Evolutionary conservation across 2,888 invertebrate genomes (phyloP).

Genomic region (Pyrochroa serraticornis): DNA sequence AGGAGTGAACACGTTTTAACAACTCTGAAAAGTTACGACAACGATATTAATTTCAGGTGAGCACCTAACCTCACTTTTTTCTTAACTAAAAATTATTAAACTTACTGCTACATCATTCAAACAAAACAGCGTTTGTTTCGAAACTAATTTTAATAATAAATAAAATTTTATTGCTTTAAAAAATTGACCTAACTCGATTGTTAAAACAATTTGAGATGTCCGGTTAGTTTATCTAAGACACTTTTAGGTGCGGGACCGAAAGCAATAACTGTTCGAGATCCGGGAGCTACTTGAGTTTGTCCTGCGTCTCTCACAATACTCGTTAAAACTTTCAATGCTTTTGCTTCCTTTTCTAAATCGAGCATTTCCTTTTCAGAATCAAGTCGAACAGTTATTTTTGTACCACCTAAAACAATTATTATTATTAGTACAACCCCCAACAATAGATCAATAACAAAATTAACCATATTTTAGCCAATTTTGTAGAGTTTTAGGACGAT

Average conservation of each 20-base stretch:
- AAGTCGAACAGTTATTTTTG: slow-evolving; percentile 85
- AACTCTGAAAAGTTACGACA: no score
- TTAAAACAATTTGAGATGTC: slow-evolving; percentile 85
- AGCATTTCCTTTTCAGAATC: slow-evolving; percentile 78
- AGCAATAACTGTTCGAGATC: slow-evolving; percentile 88
- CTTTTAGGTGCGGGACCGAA: slow-evolving; percentile 88
- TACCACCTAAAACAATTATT: slow-evolving; percentile 64
- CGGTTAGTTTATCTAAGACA: slow-evolving; percentile 81
- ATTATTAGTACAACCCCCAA: not conserved
- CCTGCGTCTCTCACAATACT: slow-evolving; percentile 89
- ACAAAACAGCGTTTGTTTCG: no score
- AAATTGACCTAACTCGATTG: slow-evolving; percentile 1
- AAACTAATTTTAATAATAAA: no score
- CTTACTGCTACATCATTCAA: no score
- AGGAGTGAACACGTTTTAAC: no score
- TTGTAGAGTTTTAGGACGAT: slow-evolving; percentile 66
- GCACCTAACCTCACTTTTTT: no score
- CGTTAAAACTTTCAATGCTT: slow-evolving; percentile 70
- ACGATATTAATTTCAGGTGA: no score
- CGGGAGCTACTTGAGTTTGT: slow-evolving; percentile 88
- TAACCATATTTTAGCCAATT: slow-evolving; percentile 60
- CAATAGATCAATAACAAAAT: slow-evolving; percentile 6
- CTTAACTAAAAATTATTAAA: no score
- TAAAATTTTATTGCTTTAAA: no score
- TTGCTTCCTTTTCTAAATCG: slow-evolving; percentile 72